phyloP scores from a whole-genome alignment of 2,113 vertebrate genomes.

The Lota lota region DNA sequence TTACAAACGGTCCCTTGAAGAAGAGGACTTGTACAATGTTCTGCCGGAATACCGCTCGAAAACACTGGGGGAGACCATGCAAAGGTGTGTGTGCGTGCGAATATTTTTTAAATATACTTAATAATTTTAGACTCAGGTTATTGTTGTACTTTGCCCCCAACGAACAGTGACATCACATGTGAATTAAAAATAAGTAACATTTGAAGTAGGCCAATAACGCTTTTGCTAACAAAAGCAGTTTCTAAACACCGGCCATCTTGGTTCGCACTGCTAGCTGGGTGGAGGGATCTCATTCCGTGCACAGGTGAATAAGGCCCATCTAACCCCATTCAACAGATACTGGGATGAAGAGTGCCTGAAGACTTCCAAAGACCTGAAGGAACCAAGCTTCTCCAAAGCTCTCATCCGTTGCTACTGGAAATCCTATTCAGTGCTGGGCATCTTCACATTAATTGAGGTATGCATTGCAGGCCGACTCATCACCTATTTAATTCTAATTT shows the following conservation, averaged over 20 bases:
- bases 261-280: no score
- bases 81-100: conserved; percentile 68
- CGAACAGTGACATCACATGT: no score
- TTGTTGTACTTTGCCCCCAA: no score
- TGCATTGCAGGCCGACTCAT: conserved; percentile 16
- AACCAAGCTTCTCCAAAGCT: conserved; percentile 79
- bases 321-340: conserved; percentile 58
- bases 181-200: no score
- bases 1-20: conserved; percentile 84
- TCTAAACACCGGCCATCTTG: no score
- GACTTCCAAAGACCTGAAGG: conserved; percentile 76
- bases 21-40: conserved; percentile 91
- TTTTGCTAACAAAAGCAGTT: no score
- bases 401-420: conserved; percentile 90
- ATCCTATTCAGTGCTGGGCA: conserved; percentile 80
- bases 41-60: conserved; percentile 83
- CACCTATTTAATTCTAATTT: no score
- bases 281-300: background rate
- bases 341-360: conserved; percentile 85
- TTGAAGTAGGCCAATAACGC: no score
- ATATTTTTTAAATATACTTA: no score
- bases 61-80: conserved; percentile 81
- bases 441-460: conserved; percentile 89
- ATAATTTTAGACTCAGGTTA: no score
- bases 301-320: conserved; percentile 2